Base-by-base conservation (phyloP, 2,888 invertebrate genomes). In the Tetramorium bicarinatum region DNA sequence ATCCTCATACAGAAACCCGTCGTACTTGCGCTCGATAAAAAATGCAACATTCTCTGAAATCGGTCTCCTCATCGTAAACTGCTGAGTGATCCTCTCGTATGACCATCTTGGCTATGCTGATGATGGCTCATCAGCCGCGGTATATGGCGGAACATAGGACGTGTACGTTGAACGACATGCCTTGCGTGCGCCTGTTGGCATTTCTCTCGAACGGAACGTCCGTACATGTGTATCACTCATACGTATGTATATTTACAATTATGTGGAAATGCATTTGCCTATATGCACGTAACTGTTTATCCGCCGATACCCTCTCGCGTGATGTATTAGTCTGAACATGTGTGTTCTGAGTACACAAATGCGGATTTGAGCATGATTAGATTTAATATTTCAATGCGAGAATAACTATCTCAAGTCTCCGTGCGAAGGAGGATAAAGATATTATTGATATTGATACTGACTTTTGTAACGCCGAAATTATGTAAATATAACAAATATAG, bases 261-360 rank as follows among this genome's bases (percentile, higher is more conserved):
- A 71, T 21, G 72, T 38, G 38, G 21, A 72, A 71, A 72, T 61
- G 59, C 79, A 80, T 71, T 61, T 80, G 47, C 59, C 72, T 80
- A 71, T 38, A 59, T 71, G 59, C 69, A 34, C 47, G 6, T 79
- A 71, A 71, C 47, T 71, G 72, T 80, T 80, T 80, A 79, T 79
- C 38, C 59, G 47, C 18, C 59, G 59, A 71, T 71, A 79, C 9
- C 7, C 44, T 25, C 54, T 80, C 34, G 59, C 18, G 72, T 49
- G 47, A 71, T 59, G 71, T 72, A 82, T 59, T 83, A 67, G 61
- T 29, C 47, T 38, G 47, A 49, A 62, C 67, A 61, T 62, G 54
- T 79, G 34, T 61, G 54, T 75, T 34, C n/a, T 3, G 18, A 25
- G 8, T 49, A 61, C 34, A 83, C 71, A 54, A 47, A 18, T 21